Evolutionary conservation across 2,888 invertebrate species (phyloP), one percentile per base, ranked within the genome.

Genomic region (Brachyptera risi): DNA sequence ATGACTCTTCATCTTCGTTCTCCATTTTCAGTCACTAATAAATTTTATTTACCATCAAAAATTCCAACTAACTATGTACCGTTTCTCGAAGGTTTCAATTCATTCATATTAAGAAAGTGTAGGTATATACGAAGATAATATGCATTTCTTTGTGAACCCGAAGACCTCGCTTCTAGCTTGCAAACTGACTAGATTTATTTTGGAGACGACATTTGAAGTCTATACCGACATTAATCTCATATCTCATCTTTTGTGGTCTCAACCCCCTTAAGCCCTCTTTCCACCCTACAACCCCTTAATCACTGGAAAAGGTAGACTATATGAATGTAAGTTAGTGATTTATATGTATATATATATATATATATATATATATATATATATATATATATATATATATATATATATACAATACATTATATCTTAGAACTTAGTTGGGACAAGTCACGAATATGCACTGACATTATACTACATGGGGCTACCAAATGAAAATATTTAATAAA

Each of bases 191-290:
- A 24, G 27, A 26, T 15, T 31, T 15, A 51, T 21, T 19, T 27
- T 51, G 17, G 3, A 27, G 51, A 31, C 50, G 21, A 35, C 35
- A 31, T 35, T 31, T 51, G 37, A 35, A 37, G 35, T 35, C 37
- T n/a, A n/a, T 51, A 15, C 35, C 35, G 54, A 31, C 54, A 54
- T 54, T 54, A 54, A 35, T n/a, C 54, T 37, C 54, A 54, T 54
- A 54, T 31, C 54, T 54, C 54, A 54, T 54, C 54, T 31, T 51
- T 51, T 51, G 51, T 51, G 35, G 24, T 24, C 51, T 31, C 51
- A 5, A 3, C 5, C 35, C 35, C 54, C 35, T 1, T 37, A 24
- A 26, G 27, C 50, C 26, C 26, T 9, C 50, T 21, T 31, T 9
- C 19, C 17, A 19, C 4, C 42, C 17, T 15, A n/a, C 42, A 21